Percentiles rank a stretch among this genome's conserved stretches.
Conservation (phyloP, 2,888 invertebrate genomes). For the Lasioglossum figueresi region DNA sequence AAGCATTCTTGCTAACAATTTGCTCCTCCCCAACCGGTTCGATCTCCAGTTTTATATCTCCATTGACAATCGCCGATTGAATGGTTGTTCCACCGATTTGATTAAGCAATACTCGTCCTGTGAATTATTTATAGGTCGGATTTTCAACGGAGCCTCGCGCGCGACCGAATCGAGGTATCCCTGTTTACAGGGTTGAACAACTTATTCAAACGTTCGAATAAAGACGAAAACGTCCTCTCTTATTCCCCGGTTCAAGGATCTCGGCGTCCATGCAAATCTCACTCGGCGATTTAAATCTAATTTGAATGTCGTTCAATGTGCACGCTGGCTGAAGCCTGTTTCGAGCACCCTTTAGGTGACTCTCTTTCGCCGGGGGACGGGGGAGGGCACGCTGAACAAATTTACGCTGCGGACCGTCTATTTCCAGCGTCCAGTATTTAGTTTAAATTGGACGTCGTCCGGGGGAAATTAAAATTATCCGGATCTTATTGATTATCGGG, state of each 20-base stretch:
- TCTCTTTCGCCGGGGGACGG: background rate
- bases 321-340: background rate
- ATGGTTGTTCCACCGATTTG: conserved; percentile 19
- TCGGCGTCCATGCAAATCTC: conserved; percentile 36
- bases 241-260: conserved; percentile 29
- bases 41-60: background rate
- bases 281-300: conserved; percentile 39
- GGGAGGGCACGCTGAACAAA: background rate
- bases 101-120: conserved; percentile 31
- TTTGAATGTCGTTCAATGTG: conserved; percentile 29
- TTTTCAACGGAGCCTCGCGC: conserved; percentile 24
- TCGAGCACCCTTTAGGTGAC: conserved; percentile 20
- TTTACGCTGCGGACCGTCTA: background rate
- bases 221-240: conserved; percentile 24
- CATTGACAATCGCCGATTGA: conserved; percentile 9
- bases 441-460: conserved; percentile 2
- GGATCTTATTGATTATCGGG: conserved; percentile 3
- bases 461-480: background rate
- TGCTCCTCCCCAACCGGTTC: too few species aligned
- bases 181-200: conserved; percentile 53
- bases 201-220: conserved; percentile 45
- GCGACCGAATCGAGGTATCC: background rate
- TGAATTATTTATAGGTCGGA: conserved; percentile 44
- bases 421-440: background rate
- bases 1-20: background rate